phyloP scores from a whole-genome alignment of 2,888 invertebrate genomes.

The Strigamia transsilvanica region DNA sequence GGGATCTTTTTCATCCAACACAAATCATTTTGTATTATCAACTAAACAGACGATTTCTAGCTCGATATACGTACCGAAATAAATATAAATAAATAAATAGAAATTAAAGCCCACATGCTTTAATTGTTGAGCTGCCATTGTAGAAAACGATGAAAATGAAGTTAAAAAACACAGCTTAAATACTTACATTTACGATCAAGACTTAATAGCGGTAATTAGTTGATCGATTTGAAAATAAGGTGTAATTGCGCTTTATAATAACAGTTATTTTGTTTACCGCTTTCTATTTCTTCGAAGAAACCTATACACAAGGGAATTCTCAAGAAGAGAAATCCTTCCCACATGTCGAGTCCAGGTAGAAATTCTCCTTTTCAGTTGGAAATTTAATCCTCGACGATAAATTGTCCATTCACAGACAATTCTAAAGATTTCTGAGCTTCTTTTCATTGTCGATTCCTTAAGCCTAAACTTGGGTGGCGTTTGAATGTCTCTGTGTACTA shows the following conservation, averaged over 20 bases:
- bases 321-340: not conserved
- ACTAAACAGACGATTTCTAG: not conserved
- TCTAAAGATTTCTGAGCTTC: conserved; percentile 15
- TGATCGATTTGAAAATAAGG: conserved; percentile 15
- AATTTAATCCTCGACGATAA: conserved; percentile 34
- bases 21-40: conserved; percentile 39
- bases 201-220: conserved; percentile 9
- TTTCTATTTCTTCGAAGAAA: not conserved
- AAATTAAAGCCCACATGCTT: not conserved
- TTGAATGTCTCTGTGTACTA: not conserved
- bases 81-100: not conserved
- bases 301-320: not conserved
- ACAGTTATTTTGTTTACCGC: conserved; percentile 15
- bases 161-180: not conserved
- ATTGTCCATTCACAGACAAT: conserved; percentile 23
- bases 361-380: not conserved
- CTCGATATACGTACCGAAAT: not conserved
- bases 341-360: not conserved
- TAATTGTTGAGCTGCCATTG: not conserved
- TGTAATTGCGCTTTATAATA: conserved; percentile 4
- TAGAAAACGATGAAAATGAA: not conserved
- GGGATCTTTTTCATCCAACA: conserved; percentile 23
- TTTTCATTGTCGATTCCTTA: conserved; percentile 27
- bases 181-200: conserved; percentile 1
- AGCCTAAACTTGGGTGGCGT: conserved; percentile 26